Evolutionary conservation across 2,888 invertebrate species (phyloP).

Genomic region (Crioceris asparagi): DNA sequence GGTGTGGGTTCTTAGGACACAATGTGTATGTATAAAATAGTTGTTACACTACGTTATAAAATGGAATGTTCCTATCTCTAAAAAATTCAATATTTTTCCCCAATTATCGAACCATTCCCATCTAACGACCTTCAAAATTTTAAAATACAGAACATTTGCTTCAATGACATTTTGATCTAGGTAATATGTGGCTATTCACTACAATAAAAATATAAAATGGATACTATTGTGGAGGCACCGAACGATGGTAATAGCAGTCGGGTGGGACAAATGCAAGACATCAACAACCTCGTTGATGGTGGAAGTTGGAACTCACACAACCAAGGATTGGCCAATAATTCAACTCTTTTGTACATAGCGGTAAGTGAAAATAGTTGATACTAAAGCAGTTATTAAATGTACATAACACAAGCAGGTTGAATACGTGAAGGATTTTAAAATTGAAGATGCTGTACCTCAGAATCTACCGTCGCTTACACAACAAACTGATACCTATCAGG

Average conservation of each 20-base stretch:
- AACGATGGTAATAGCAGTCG: conserved; percentile 25
- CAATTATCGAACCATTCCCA: too few relatives aligned
- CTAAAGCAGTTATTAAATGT: too few relatives aligned
- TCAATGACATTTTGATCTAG: too few relatives aligned
- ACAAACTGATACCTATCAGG: conserved; percentile 19
- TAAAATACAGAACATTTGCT: too few relatives aligned
- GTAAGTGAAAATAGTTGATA: too few relatives aligned
- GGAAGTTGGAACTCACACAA: conserved; percentile 22
- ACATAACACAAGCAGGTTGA: conserved; percentile 30
- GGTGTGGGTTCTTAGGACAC: too few relatives aligned
- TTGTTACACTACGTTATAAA: conserved; percentile 11
- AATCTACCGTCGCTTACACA: conserved; percentile 10
- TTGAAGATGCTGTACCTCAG: conserved; percentile 16
- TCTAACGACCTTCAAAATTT: too few relatives aligned
- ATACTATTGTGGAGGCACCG: conserved; percentile 26
- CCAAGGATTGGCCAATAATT: conserved; percentile 23
- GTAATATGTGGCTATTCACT: not conserved
- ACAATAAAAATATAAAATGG: conserved; percentile 26
- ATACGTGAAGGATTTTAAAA: conserved; percentile 34
- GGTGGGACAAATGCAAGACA: conserved; percentile 21
- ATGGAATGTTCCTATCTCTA: conserved; percentile 21
- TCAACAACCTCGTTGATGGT: conserved; percentile 24
- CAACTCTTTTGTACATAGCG: conserved; percentile 33
- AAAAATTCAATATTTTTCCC: too few relatives aligned
- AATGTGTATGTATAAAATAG: too few relatives aligned